Base-by-base conservation (phyloP, 2,797 vertebrate species). In the Percopsis omiscomaycus region DNA sequence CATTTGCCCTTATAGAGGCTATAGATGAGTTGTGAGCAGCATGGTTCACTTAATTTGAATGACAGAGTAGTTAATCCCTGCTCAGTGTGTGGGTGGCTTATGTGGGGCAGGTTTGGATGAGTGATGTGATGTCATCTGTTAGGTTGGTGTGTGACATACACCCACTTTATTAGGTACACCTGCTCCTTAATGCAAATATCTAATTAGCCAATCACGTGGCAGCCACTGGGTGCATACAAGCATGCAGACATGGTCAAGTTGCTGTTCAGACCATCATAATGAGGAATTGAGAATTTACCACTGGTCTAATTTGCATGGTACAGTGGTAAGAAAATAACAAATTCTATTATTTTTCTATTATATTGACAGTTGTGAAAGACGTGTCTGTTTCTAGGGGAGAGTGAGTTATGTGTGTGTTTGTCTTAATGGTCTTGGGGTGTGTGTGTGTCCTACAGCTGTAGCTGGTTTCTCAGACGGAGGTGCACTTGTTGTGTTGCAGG, bases 401-500 rank as follows among this genome's bases (percentile, higher is more conserved):
- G 14, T 3, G 30, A 28, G 27, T 28, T 55, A 2, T 44, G 32
- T 51, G 12, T 62, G 37, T 11, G 59, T 61, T 32, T 61, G 59
- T 70, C 55, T 67, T 69, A 68, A 64, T 66, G 27, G 45, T 58
- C 50, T 68, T 66, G 66, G 60, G 74, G 51, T 55, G 29, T 44
- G 15, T 54, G 10, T 52, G 47, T 37, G 28, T 50, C 9, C 10
- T 28, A 27, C 16, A 52, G 50, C 67, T 66, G 30, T 57, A 68
- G 75, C 69, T 61, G 32, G 54, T 62, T 57, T 10, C 60, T 77
- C 27, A 30, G 63, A 55, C 75, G 12, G 51, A 13, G 37, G 28
- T 73, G 48, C 73, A 54, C 60, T 73, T 78, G 15, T 82, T 79
- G 84, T 52, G 0, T 73, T 84, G 14, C 86, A 96, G 95, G 81